Base-by-base conservation (phyloP, 35 echinoderm and acorn worm genomes). In the Strongylocentrotus purpuratus region DNA sequence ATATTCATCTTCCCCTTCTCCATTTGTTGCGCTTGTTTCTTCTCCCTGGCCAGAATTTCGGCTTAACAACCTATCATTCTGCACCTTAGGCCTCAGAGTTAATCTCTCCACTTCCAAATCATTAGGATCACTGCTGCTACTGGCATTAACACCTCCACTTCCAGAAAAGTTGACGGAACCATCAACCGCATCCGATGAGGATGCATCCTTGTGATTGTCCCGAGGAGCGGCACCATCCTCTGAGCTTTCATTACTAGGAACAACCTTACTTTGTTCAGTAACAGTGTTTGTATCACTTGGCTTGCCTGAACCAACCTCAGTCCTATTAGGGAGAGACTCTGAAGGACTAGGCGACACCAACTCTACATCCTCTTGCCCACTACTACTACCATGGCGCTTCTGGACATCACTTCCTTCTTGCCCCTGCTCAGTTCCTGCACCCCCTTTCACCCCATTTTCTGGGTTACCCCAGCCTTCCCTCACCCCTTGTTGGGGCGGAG, bases 71-170 rank as follows among this genome's bases (percentile, higher is more conserved):
- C 91, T 93, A 93, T 93, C 48, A 14, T 48, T 86, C 61, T 86
- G 85, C 33, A 45, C 33, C 33, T 89, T 13, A 45, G 87, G 87
- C 45, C 87, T 89, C 2, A 95, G 32, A 22, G 46, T 95, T 47
- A 97, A 90, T 78, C 86, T 96, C 20, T 33, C 93, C 33, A 94
- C 94, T 89, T 96, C 96, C 85, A 96, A 48, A 88, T 96, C 96
- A 96, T 94, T 96, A 9, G 93, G 94, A 90, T 96, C 94, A 14
- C 50, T 45, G 88, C 55, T 61, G 28, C 46, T 46, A 32, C 59
- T 46, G 33, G 7, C 32, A 28, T 46, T 33, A 52, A 32, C 47
- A 41, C 48, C 87, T 17, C 31, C 88, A 28, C n/a, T 28, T 33
- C 59, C 58, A 32, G 28, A 88, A 52, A 31, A 28, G 32, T 10